These are phyloP conservation scores for Polyommatus iphigenia DNA, from an alignment of 2,888 invertebrate genomes.

Conservation along the genomic window DNA sequence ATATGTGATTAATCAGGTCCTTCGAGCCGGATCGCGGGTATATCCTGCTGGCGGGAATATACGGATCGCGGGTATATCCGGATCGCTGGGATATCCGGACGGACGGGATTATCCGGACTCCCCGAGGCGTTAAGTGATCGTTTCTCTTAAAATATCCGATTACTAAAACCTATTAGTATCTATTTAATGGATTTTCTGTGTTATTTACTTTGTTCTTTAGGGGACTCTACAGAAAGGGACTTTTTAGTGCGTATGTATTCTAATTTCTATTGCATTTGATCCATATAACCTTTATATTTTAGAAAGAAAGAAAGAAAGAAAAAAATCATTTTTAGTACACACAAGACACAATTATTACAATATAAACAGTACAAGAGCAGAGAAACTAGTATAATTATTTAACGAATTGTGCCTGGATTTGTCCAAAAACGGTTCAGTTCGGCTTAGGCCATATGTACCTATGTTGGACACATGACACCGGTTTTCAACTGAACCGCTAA, in stretches of 20 bases:
- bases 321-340: no score
- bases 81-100: constrained; percentile 38
- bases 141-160: constrained; percentile 33
- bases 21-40: constrained; percentile 41
- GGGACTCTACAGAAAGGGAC: not conserved
- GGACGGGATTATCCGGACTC: constrained; percentile 34
- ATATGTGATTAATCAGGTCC: constrained; percentile 48
- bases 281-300: not conserved
- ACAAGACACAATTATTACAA: no score
- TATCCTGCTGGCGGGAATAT: constrained; percentile 40
- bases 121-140: constrained; percentile 36
- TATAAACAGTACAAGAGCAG: no score
- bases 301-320: no score
- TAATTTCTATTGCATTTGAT: not conserved
- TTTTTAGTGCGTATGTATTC: no score
- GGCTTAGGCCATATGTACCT: no score
- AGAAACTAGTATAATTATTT: no score
- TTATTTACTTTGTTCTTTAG: constrained; percentile 1
- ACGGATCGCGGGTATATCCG: constrained; percentile 33
- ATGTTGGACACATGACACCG: no score
- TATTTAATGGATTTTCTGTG: constrained; percentile 16
- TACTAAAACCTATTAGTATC: constrained; percentile 19
- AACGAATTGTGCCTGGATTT: no score
- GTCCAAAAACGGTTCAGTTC: no score
- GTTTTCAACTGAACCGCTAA: no score